Base-by-base conservation (phyloP, 2,888 invertebrate genomes). In the Callosobruchus maculatus region DNA sequence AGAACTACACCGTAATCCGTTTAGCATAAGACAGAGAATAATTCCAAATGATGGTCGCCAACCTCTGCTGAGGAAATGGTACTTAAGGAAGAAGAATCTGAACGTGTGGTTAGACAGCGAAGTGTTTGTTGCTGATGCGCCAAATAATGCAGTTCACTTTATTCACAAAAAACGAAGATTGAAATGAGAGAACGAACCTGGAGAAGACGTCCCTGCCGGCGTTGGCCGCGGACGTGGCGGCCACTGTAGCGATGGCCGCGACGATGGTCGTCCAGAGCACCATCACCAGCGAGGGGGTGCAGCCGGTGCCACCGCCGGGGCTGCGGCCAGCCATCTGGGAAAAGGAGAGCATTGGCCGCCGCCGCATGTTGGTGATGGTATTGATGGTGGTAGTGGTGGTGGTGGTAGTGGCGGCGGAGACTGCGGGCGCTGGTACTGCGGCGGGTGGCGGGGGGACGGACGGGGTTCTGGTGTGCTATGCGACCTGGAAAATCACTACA, bases 361-460 rank as follows among this genome's bases (percentile, higher is more conserved):
- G 49, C 49, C 3, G 3, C 49, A 7, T 49, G 7, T 3, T 49
- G 49, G 18, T 13, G 30, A 30, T 30, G 9, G 4, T 9, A 5
- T 9, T 30, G 30, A 9, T 30, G 30, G 9, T 30, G 30, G 9
- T 5, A 9, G 30, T 30, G 4, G 30, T 30, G 30, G 30, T 9
- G 30, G 72, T n/a, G n/a, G n/a, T n/a, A n/a, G n/a, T n/a, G n/a
- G n/a, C n/a, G n/a, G 72, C 70, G 72, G 77, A 22, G 67, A 72
- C 71, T 68, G 73, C 73, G 71, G 21, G 30, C 69, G 74, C 30
- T 72, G 72, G 68, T 70, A n/a, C n/a, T n/a, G 20, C 68, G 71
- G 78, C 79, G 82, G 81, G 79, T 79, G 83, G 80, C 77, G 80
- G 77, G 82, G 83, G 78, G 84, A 84, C 77, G 82, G 49, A 49